Base-by-base conservation (phyloP, 2,113 vertebrate genomes). In the Ictidomys tridecemlineatus region DNA sequence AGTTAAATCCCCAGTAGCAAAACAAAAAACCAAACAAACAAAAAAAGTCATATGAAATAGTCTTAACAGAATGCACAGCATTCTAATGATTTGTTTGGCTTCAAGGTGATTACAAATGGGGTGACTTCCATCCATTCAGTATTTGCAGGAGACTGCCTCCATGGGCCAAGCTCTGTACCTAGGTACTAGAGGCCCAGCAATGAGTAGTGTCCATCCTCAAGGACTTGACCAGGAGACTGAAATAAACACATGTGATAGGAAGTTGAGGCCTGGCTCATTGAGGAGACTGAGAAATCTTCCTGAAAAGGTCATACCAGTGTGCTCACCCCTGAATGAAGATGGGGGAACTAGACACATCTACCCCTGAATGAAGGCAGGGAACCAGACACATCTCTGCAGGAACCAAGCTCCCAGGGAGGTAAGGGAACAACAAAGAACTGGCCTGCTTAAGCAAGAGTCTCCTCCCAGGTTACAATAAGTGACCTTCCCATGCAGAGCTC, bases 161-260 rank as follows among this genome's bases (percentile, higher is more conserved):
- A 28, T 2, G 9, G 11, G 34, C 53, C 58, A 6, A 30, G n/a
- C 45, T 88, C 48, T 18, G 48, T 5, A 65, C 45, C 51, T 14
- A 2, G 30, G 48, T 0, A 9, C 67, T 24, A 28, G 39, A 28
- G 30, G 72, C 22, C 6, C 20, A 79, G 67, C 4, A 42, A 8
- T 34, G 78, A 22, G 3, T 39, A 63, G 18, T 14, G 11, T 10
- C 26, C 28, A 32, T 51, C 77, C 69, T 82, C 67, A 72, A 16
- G 69, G 79, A 63, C 17, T 12, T 26, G 72, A n/a, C 37, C 61
- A 53, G 24, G 70, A 84, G 8, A n/a, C 2, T 6, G 39, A 58
- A 67, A 61, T 1, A 14, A 22, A 32, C 13, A 16, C 48, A 45
- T 0, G 1, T 5, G 17, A 26, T 2, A 16, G 4, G 16, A 67